Evolutionary conservation across 1,140 invertebrate species (phyloP).

Genomic region (Panonychus citri): DNA sequence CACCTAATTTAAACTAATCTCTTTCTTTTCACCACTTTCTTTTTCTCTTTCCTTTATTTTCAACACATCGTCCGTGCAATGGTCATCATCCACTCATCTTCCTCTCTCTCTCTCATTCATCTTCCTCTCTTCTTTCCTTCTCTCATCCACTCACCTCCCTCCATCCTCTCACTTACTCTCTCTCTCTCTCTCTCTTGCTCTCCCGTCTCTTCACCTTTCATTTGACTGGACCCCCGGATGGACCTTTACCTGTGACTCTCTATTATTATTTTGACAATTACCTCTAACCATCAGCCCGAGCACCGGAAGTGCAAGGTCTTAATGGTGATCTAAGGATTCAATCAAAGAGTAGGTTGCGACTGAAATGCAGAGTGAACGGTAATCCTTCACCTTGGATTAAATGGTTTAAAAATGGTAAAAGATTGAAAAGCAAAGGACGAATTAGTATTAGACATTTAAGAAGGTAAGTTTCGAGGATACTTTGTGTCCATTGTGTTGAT

Average conservation of each 20-base stretch:
- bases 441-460: slow-evolving; percentile 8
- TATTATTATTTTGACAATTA: not conserved
- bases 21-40: too few relatives aligned
- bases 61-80: too few relatives aligned
- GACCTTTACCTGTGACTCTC: not conserved
- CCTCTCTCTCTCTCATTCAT: too few relatives aligned
- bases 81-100: too few relatives aligned
- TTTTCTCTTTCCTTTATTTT: too few relatives aligned
- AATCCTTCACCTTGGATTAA: slow-evolving; percentile 15
- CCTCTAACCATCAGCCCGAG: not conserved
- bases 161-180: not conserved
- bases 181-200: not conserved
- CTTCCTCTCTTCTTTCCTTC: not conserved
- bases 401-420: slow-evolving; percentile 15
- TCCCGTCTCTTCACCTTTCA: not conserved
- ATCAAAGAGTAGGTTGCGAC: slow-evolving; percentile 7
- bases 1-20: too few relatives aligned
- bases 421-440: slow-evolving; percentile 8
- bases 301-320: slow-evolving; percentile 2
- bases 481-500: too few relatives aligned
- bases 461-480: not conserved
- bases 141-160: not conserved
- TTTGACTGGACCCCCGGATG: too few relatives aligned
- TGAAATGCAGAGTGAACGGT: slow-evolving; percentile 13
- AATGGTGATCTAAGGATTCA: slow-evolving; percentile 3